Conservation (phyloP, 2,888 invertebrate genomes). For the Drosophila picticornis region DNA sequence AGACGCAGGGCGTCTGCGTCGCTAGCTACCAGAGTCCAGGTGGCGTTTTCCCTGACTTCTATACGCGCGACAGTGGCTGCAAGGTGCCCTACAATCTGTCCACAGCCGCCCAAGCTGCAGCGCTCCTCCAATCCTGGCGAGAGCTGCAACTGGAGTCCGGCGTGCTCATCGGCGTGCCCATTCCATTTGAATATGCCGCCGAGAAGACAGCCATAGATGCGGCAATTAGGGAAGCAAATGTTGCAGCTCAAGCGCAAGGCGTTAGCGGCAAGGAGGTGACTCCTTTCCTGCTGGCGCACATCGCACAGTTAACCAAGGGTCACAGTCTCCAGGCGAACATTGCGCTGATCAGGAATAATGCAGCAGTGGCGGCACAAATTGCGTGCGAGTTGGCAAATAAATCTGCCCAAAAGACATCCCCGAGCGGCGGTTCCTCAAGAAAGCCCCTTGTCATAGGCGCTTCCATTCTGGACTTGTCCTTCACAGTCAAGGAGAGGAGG, state of each 20-base stretch:
- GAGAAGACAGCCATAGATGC: conserved; percentile 87
- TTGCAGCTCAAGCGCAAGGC: conserved; percentile 87
- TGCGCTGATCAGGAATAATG: conserved; percentile 97
- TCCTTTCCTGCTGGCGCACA: conserved; percentile 93
- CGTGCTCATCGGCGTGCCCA: conserved; percentile 95
- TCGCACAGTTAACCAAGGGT: conserved; percentile 93
- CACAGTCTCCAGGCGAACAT: conserved; percentile 94
- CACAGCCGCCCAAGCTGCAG: conserved; percentile 89
- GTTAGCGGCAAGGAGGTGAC: conserved; percentile 95
- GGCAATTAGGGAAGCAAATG: conserved; percentile 90
- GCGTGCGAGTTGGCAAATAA: conserved; percentile 87
- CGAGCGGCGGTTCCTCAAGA: background rate
- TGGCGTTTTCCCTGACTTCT: conserved; percentile 96
- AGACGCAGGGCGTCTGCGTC: conserved; percentile 97
- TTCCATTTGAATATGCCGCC: conserved; percentile 90
- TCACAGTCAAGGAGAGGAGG: conserved; percentile 87
- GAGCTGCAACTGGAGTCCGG: conserved; percentile 89
- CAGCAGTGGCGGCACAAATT: conserved; percentile 92
- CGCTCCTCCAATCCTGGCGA: conserved; percentile 87
- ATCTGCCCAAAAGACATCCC: background rate
- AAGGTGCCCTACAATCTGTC: conserved; percentile 90
- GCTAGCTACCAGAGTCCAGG: conserved; percentile 89
- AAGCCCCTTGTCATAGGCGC: conserved; percentile 90
- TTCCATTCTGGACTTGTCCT: conserved; percentile 90
- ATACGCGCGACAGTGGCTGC: conserved; percentile 91